Percentiles rank a stretch among this genome's conserved stretches.
Conservation (phyloP, 1,140 invertebrate species). For the Panagrolaimus sp. region DNA sequence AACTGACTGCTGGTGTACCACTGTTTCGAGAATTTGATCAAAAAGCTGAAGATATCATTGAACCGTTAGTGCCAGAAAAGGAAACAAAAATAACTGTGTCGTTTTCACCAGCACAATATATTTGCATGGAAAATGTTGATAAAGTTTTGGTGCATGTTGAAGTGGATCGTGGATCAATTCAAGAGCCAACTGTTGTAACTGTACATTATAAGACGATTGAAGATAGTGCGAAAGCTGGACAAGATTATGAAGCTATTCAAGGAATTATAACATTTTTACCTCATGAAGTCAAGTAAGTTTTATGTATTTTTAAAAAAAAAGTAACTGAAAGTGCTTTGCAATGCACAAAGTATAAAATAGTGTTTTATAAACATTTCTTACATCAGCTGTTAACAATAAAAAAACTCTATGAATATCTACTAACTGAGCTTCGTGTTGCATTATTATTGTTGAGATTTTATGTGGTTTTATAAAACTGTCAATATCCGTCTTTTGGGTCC, state of each 20-base stretch:
- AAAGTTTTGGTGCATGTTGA: constrained; percentile 80
- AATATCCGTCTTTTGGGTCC: no score
- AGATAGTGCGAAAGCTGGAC: constrained; percentile 85
- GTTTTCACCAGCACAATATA: constrained; percentile 91
- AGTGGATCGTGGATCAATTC: constrained; percentile 73
- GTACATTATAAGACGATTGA: constrained; percentile 42
- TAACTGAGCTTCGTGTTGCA: no score
- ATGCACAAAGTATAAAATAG: no score
- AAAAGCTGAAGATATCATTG: background rate
- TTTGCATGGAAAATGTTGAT: constrained; percentile 94
- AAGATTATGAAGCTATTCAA: constrained; percentile 78
- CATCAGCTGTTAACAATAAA: no score
- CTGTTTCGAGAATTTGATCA: background rate
- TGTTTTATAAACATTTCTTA: no score
- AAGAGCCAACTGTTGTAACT: constrained; percentile 62
- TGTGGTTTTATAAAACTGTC: no score
- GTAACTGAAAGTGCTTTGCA: no score
- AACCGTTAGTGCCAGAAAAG: background rate
- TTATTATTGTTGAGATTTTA: no score
- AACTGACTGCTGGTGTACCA: constrained; percentile 3
- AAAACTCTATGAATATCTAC: no score
- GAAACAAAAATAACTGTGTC: constrained; percentile 8
- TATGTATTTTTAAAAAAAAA: background rate
- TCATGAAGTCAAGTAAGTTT: constrained; percentile 21
- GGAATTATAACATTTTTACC: constrained; percentile 73